These are phyloP conservation scores for Drosophila mimica DNA, from an alignment of 2,888 invertebrate species.

Conservation along the genomic window DNA sequence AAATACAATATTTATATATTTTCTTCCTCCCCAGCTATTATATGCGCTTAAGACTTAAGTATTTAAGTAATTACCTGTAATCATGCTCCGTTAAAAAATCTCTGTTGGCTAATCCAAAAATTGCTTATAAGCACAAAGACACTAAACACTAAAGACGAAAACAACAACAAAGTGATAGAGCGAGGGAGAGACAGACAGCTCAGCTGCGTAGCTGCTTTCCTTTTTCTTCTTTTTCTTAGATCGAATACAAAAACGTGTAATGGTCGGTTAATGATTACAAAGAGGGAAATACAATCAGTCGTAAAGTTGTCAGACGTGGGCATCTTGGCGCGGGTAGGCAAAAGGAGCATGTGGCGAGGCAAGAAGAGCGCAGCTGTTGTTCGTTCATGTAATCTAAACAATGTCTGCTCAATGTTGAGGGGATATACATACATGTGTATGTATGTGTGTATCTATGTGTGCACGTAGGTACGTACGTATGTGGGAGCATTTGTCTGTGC, in stretches of 20 bases:
- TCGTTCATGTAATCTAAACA: slow-evolving; percentile 75
- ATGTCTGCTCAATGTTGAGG: slow-evolving; percentile 64
- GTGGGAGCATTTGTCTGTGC: slow-evolving; percentile 24
- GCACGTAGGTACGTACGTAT: neutral
- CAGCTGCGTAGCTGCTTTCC: slow-evolving; percentile 38
- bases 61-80: slow-evolving; percentile 49
- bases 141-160: slow-evolving; percentile 5
- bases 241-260: slow-evolving; percentile 60
- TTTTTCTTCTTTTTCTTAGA: neutral
- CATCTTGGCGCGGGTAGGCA: slow-evolving; percentile 16
- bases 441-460: neutral
- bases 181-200: slow-evolving; percentile 1
- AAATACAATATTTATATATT: neutral
- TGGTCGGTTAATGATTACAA: slow-evolving; percentile 71
- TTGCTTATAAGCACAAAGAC: slow-evolving; percentile 43
- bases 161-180: slow-evolving; percentile 3
- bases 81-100: slow-evolving; percentile 41
- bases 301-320: slow-evolving; percentile 53
- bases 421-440: slow-evolving; percentile 5
- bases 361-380: slow-evolving; percentile 52
- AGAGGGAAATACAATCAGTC: slow-evolving; percentile 61
- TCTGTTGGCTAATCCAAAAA: slow-evolving; percentile 45
- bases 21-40: neutral
- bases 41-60: slow-evolving; percentile 8
- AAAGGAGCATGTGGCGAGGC: slow-evolving; percentile 14